Percentiles rank a stretch among this genome's conserved stretches.
Conservation (phyloP, 2,797 vertebrate genomes). For the Dendrocincla fuliginosa region DNA sequence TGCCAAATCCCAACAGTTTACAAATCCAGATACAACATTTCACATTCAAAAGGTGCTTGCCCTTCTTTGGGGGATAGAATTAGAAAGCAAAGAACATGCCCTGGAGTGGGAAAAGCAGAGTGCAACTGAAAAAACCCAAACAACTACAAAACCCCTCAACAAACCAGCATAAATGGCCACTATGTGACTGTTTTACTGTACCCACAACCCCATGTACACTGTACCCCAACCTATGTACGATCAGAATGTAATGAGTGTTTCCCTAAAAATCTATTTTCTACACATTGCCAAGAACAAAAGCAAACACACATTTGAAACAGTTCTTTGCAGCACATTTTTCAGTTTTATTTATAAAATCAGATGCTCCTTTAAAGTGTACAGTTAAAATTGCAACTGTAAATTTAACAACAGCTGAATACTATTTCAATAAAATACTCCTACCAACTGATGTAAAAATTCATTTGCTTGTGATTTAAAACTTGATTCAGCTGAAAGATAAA, state of each 20-base stretch:
- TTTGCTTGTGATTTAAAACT: slow-evolving; percentile 4
- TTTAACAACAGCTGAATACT: slow-evolving; percentile 26
- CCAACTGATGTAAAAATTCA: slow-evolving; percentile 27
- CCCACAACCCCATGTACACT: background rate
- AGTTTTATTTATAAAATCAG: slow-evolving; percentile 67
- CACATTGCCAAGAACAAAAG: background rate
- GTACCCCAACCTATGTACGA: background rate
- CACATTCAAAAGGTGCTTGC: background rate
- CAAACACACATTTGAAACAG: background rate
- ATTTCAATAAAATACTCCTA: slow-evolving; percentile 21
- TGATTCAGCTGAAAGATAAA: background rate
- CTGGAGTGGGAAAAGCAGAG: background rate
- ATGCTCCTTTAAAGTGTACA: slow-evolving; percentile 39
- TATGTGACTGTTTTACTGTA: background rate
- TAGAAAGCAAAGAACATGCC: background rate
- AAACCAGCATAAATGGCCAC: background rate
- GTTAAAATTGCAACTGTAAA: slow-evolving; percentile 56
- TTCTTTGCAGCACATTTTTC: background rate
- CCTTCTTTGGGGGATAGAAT: background rate
- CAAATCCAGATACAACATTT: background rate
- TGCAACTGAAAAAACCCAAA: background rate
- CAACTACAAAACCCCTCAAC: background rate
- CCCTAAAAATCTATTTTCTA: background rate
- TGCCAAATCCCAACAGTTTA: background rate
- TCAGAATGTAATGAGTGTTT: background rate